These are phyloP conservation scores for Oreohelix idahoensis DNA, from an alignment of 1,140 invertebrate genomes.

Conservation along the genomic window DNA sequence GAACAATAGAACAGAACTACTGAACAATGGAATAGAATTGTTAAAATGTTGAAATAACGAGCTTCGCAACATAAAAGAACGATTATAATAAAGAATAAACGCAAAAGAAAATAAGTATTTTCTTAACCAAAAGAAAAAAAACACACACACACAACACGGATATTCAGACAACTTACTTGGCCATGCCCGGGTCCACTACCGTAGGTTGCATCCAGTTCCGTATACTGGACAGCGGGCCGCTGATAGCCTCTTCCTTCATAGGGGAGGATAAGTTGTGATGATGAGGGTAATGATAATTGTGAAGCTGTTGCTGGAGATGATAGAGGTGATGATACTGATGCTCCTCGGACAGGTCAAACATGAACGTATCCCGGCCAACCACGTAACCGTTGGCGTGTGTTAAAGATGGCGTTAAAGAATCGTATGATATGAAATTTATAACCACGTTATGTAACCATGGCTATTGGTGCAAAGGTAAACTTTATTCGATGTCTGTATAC, in stretches of 20 bases:
- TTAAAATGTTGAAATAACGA: too few relatives aligned
- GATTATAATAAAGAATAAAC: too few relatives aligned
- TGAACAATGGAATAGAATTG: too few relatives aligned
- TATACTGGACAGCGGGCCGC: constrained; percentile 73
- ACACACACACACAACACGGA: background rate
- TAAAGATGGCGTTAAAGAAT: too few relatives aligned
- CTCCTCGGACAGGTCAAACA: constrained; percentile 22
- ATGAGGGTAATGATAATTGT: background rate
- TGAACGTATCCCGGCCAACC: constrained; percentile 2
- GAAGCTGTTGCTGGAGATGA: constrained; percentile 18
- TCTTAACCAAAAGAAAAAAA: background rate
- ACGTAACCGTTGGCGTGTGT: too few relatives aligned
- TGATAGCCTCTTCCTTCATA: constrained; percentile 85
- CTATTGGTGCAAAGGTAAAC: too few relatives aligned
- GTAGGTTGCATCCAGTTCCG: constrained; percentile 89
- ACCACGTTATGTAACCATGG: too few relatives aligned
- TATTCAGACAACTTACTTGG: constrained; percentile 78
- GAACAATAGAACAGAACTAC: too few relatives aligned
- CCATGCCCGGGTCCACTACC: constrained; percentile 82
- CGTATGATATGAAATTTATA: too few relatives aligned
- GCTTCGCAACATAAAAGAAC: too few relatives aligned
- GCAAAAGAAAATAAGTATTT: too few relatives aligned
- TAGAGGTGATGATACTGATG: background rate
- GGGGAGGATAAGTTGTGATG: constrained; percentile 73
- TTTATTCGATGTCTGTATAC: too few relatives aligned